Conservation (phyloP, 2,888 invertebrate genomes). For the Platypus cylindrus region DNA sequence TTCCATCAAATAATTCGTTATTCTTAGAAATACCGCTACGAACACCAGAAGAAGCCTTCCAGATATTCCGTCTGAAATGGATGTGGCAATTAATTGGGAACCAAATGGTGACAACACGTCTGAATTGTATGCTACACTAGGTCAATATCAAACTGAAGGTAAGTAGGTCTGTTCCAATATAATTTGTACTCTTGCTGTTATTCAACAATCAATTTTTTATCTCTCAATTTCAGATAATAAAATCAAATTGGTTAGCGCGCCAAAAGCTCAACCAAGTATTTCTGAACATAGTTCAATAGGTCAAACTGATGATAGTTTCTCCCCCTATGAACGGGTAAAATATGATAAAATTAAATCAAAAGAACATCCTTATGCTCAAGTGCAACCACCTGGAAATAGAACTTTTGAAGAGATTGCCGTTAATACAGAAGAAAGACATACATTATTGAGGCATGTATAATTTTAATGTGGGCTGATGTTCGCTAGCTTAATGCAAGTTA, state of each 20-base stretch:
- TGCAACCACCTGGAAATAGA: slow-evolving; percentile 40
- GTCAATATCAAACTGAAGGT: slow-evolving; percentile 30
- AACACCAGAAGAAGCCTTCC: slow-evolving; percentile 68
- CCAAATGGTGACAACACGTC: slow-evolving; percentile 60
- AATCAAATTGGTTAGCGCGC: slow-evolving; percentile 1
- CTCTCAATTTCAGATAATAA: slow-evolving; percentile 4
- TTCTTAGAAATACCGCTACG: slow-evolving; percentile 25
- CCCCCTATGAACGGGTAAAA: slow-evolving; percentile 53
- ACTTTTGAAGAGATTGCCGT: slow-evolving; percentile 18
- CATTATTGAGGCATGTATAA: slow-evolving; percentile 22
- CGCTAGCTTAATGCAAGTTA: neutral
- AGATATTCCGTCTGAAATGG: slow-evolving; percentile 58
- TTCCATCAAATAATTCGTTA: slow-evolving; percentile 2
- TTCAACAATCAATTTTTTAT: neutral
- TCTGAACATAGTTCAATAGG: slow-evolving; percentile 50
- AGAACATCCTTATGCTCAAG: slow-evolving; percentile 63
- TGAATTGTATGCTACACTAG: slow-evolving; percentile 74
- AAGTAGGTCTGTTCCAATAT: too few species aligned
- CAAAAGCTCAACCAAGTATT: slow-evolving; percentile 38
- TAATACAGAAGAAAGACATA: slow-evolving; percentile 21
- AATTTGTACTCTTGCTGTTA: too few species aligned
- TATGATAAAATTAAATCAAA: slow-evolving; percentile 43
- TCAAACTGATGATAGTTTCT: slow-evolving; percentile 36
- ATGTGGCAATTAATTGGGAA: slow-evolving; percentile 29
- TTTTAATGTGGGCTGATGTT: neutral